Percentiles rank a stretch among this genome's conserved stretches.
phyloP scores from a whole-genome alignment of 2,113 vertebrate species.

The Periophthalmodon schlosseri region DNA sequence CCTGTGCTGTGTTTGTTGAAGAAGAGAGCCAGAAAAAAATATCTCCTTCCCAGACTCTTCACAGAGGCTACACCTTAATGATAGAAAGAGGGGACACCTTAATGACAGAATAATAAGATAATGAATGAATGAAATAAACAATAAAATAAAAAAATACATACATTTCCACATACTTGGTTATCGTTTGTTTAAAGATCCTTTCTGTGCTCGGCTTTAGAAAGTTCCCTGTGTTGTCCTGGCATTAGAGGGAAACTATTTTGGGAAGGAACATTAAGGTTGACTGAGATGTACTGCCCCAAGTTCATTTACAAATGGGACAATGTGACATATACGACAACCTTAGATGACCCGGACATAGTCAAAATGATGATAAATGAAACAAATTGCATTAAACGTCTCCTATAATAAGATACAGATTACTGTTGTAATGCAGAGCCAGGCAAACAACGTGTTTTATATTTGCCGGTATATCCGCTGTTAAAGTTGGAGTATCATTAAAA shows the following conservation, averaged over 20 bases:
- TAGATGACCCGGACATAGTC: constrained; percentile 7
- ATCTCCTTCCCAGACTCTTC: no score
- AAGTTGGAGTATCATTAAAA: no score
- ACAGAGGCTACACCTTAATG: no score
- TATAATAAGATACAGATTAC: background rate
- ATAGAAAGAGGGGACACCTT: no score
- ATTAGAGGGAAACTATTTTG: constrained; percentile 47
- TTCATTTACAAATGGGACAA: constrained; percentile 34
- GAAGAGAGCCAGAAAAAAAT: no score
- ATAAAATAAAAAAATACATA: background rate
- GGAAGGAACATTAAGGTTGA: constrained; percentile 33
- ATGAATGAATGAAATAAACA: background rate
- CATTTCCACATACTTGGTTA: background rate
- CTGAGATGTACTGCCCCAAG: constrained; percentile 18
- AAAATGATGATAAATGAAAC: background rate
- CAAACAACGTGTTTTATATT: no score
- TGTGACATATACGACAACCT: constrained; percentile 26
- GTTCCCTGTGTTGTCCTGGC: constrained; percentile 37
- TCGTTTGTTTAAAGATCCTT: background rate
- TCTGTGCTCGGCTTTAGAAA: constrained; percentile 26
- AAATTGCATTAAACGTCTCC: no score
- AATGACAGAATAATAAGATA: no score
- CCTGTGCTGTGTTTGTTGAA: no score
- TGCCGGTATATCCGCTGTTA: no score
- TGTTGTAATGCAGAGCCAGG: no score